These are phyloP conservation scores for Panagrolaimus sp. DNA, from an alignment of 1,140 invertebrate species.

Conservation along the genomic window DNA sequence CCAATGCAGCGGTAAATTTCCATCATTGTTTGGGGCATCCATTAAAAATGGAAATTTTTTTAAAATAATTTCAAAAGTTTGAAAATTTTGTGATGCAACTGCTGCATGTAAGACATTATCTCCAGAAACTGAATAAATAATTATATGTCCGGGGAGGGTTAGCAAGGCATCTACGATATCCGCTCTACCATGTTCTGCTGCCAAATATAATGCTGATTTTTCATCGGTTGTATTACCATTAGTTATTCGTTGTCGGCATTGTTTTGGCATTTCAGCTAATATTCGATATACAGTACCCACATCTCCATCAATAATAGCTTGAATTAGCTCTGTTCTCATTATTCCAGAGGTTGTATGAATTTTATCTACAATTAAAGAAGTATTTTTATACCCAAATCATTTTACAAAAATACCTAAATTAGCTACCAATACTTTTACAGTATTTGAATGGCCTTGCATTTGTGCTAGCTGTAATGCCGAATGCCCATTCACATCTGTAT, in stretches of 20 bases:
- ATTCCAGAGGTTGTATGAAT: slow-evolving; percentile 32
- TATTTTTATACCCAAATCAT: not conserved
- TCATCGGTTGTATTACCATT: slow-evolving; percentile 24
- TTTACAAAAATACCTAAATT: slow-evolving; percentile 64
- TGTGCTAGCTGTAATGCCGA: slow-evolving; percentile 72
- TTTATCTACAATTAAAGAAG: slow-evolving; percentile 42
- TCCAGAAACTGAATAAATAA: slow-evolving; percentile 77
- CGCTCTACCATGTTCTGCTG: slow-evolving; percentile 66
- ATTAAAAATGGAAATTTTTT: slow-evolving; percentile 66
- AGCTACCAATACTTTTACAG: slow-evolving; percentile 67
- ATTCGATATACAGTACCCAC: slow-evolving; percentile 25
- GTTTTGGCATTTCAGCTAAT: slow-evolving; percentile 23
- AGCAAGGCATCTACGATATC: slow-evolving; percentile 74
- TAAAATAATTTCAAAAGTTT: slow-evolving; percentile 67
- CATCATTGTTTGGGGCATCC: slow-evolving; percentile 76
- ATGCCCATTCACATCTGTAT: slow-evolving; percentile 66
- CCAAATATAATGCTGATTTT: slow-evolving; percentile 35
- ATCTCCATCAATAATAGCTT: slow-evolving; percentile 43
- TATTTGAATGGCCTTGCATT: slow-evolving; percentile 67
- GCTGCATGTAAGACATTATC: slow-evolving; percentile 87
- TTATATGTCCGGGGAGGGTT: slow-evolving; percentile 74
- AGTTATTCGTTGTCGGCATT: slow-evolving; percentile 25
- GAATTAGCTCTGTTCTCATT: slow-evolving; percentile 30
- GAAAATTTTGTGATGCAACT: slow-evolving; percentile 65
- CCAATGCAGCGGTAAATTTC: slow-evolving; percentile 84